Conservation (phyloP, 1,140 invertebrate genomes). For the Batillaria attramentaria region DNA sequence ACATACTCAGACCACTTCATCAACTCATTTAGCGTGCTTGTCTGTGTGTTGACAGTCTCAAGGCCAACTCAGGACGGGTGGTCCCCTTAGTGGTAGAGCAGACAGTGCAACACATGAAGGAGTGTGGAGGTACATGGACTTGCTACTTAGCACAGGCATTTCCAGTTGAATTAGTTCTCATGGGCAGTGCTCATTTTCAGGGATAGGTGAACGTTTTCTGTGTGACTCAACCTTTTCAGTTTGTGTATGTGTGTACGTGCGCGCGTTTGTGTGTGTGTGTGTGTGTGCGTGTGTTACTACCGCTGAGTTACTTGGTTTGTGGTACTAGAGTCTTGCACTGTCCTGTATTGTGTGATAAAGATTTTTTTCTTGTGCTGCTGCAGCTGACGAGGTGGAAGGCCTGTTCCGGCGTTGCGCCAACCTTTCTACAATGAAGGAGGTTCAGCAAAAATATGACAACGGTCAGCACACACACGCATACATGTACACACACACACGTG, state of each 20-base stretch:
- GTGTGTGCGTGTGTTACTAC: no score
- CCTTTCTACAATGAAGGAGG: conserved; percentile 85
- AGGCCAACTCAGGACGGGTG: conserved; percentile 83
- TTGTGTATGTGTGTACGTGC: conserved; percentile 28
- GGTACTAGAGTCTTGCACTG: not conserved
- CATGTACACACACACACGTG: no score
- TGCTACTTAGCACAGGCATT: no score
- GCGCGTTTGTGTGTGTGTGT: no score
- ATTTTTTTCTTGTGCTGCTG: conserved; percentile 53
- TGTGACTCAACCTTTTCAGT: not conserved
- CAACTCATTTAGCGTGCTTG: conserved; percentile 1
- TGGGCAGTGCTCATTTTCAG: no score
- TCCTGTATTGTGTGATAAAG: not conserved
- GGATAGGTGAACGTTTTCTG: no score
- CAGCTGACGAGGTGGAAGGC: conserved; percentile 94
- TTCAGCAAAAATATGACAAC: conserved; percentile 88
- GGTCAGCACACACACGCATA: no score
- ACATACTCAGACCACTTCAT: no score
- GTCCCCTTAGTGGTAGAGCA: conserved; percentile 93
- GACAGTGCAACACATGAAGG: conserved; percentile 90
- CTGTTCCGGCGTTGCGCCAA: conserved; percentile 94
- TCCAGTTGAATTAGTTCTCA: no score
- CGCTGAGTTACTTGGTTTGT: not conserved
- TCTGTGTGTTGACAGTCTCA: conserved; percentile 76
- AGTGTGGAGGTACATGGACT: conserved; percentile 75